Percentiles rank a stretch among this genome's conserved stretches.
Evolutionary conservation across 2,797 vertebrate genomes (phyloP).

Genomic region (Cyclopterus lumpus): DNA sequence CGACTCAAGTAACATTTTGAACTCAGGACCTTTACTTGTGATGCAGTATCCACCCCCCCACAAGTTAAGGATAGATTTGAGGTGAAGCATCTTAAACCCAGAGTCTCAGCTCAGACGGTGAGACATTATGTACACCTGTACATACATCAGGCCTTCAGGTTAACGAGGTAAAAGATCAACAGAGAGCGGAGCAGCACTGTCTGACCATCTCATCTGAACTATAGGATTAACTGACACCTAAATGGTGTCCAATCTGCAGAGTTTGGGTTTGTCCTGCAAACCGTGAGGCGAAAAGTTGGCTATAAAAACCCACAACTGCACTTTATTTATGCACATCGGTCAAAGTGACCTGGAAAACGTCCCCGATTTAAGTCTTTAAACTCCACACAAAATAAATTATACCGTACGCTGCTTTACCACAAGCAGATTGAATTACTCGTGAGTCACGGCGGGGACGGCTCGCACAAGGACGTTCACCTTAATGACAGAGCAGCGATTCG

Average conservation of each 20-base stretch:
- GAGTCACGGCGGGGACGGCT: neutral
- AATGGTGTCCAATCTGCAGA: neutral
- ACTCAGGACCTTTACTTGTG: neutral
- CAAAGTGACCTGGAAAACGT: neutral
- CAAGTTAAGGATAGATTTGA: neutral
- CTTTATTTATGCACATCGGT: neutral
- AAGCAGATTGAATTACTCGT: neutral
- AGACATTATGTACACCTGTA: no score
- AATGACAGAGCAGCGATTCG: conserved; percentile 19
- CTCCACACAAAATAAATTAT: neutral
- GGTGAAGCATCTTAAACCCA: neutral
- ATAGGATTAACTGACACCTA: conserved; percentile 17
- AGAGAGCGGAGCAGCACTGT: conserved; percentile 5
- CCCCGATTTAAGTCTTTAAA: neutral
- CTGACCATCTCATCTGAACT: conserved; percentile 18
- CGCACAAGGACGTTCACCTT: conserved; percentile 16
- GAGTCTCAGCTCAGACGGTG: neutral
- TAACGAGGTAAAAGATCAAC: conserved; percentile 28
- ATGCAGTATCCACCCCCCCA: no score
- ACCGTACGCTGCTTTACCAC: neutral
- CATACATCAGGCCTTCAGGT: conserved; percentile 5
- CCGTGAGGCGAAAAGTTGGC: neutral
- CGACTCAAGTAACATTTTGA: neutral
- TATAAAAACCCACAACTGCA: neutral
- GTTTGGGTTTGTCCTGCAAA: neutral